Base-by-base conservation (phyloP, 2,888 invertebrate species). In the Galeopsomyia nigrocyanea region DNA sequence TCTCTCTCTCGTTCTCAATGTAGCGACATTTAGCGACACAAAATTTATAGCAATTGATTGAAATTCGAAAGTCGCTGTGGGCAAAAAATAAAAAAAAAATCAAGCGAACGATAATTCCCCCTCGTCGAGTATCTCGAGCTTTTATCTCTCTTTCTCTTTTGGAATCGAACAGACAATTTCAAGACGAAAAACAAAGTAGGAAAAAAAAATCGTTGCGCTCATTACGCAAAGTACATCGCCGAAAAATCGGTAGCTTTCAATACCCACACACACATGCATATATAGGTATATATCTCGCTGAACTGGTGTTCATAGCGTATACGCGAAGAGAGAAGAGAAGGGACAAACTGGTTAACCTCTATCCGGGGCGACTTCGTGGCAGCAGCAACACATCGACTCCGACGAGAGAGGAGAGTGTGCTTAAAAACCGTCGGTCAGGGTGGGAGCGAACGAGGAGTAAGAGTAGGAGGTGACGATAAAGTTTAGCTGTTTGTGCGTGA, bases 261-360 rank as follows among this genome's bases (percentile, higher is more conserved):
- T 39, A 39, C 39, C 2, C 17, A 21, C 16, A 6, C 16, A 17
- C 1, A 51, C 16, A 51, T 17, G 14, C 16, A 10, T 17, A 16
- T 51, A 16, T 17, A 16, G 10, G 51, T 17, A 31, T 31, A 31
- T 31, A 31, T 31, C 7, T 39, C 13, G 39, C 7, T 39, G 6
- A n/a, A 53, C 0, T 21, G 2, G 53, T 53, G 53, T 53, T n/a
- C 5, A n/a, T 53, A 13, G 39, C 26, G 39, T 22, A 10, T 3
- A 21, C 55, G n/a, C 39, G 17, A 31, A 3, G 50, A 56, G 31
- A 16, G 17, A 82, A 79, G 80, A 83, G 84, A 84, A 85, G 84
- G 85, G 84, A 83, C 83, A 84, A 85, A 86, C 85, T 84, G 84
- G 85, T 86, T 86, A 84, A 83, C 84, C 84, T 85, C 83, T 83